Base-by-base conservation (phyloP, 1,140 invertebrate genomes). In the Microplitis mediator region DNA sequence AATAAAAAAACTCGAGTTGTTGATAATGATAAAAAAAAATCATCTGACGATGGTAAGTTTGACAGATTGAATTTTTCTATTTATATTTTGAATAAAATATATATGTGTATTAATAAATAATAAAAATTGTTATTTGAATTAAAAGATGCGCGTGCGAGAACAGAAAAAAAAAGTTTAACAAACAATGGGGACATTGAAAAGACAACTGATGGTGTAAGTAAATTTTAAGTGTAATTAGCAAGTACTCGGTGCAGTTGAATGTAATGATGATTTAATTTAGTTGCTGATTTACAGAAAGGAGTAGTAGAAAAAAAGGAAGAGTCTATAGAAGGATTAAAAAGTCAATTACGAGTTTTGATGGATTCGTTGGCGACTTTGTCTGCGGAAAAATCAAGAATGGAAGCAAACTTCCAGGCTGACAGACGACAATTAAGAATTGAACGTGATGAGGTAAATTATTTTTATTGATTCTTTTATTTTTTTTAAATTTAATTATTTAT, bases 311-410 rank as follows among this genome's bases (percentile, higher is more conserved):
- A 32, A 23, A 82, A 80, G 65, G 64, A 52, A 16, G 85, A 86
- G 58, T 80, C 78, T 1, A 71, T 79, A n/a, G 86, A 89, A 65
- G 82, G 89, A 11, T 82, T 90, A 34, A 86, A 88, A 77, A 79
- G 75, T 72, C 89, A 91, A 74, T 74, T 96, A 11, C 88, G 90
- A 31, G 92, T 91, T 1, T 87, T 95, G 35, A 93, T 92, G 80
- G 87, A 91, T 76, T 94, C 94, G 2, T 79, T 96, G 34, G 90
- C 92, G 1, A 94, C 93, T n/a, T 85, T 96, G 13, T 92, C 93
- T 5, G 90, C 91, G 13, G 94, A 96, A 82, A 96, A 95, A 81
- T 91, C 92, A 9, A 91, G 91, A 71, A 92, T 95, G 90, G 95
- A 96, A 87, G 92, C 93, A 51, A 92, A 90, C 60, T 95, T 95